Evolutionary conservation across 2,113 vertebrate genomes (phyloP).

Genomic region (Haemorhous mexicanus): DNA sequence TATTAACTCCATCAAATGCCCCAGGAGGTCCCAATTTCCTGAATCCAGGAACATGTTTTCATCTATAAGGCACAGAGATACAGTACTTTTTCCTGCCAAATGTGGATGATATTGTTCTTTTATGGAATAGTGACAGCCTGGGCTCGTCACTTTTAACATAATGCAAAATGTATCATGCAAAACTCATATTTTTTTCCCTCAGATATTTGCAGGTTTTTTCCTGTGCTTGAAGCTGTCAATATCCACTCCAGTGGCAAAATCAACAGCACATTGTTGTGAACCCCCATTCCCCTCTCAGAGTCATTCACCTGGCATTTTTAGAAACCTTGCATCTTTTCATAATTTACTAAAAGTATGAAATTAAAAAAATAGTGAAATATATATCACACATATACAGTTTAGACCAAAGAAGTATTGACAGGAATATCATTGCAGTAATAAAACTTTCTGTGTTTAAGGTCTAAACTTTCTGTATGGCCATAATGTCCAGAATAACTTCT

Average conservation of each 20-base stretch:
- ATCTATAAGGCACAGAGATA: neutral
- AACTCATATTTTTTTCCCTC: neutral
- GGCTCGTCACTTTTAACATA: neutral
- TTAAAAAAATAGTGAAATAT: neutral
- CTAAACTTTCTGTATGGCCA: neutral
- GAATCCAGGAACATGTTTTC: neutral
- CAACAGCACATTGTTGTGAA: neutral
- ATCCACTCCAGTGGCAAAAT: neutral
- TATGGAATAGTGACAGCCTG: neutral
- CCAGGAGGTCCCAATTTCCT: neutral
- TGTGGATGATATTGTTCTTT: neutral
- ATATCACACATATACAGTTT: neutral
- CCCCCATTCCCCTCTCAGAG: fast-evolving
- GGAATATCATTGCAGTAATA: neutral
- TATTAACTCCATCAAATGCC: neutral
- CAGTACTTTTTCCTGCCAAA: neutral
- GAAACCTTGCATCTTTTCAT: neutral
- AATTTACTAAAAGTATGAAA: neutral
- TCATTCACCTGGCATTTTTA: neutral
- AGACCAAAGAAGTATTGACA: neutral
- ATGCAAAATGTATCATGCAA: neutral
- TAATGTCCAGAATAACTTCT: neutral
- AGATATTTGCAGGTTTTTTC: neutral
- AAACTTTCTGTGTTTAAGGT: neutral
- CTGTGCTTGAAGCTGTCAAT: neutral